phyloP scores from a whole-genome alignment of 1,140 invertebrate genomes.

The Coenobita brevimanus region DNA sequence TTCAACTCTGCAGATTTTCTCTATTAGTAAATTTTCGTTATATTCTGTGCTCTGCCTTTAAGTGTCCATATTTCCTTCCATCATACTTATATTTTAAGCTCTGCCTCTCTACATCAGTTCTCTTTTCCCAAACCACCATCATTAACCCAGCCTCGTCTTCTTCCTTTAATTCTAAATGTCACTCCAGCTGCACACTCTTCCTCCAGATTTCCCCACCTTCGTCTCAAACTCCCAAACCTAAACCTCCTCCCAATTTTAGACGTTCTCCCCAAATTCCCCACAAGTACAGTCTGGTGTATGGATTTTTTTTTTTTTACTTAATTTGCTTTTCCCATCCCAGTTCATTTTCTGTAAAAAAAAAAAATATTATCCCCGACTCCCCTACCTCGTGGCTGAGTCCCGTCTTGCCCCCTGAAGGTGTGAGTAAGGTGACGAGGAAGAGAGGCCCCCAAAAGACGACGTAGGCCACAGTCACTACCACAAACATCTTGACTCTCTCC shows the following conservation, averaged over 20 bases:
- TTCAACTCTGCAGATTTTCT: background rate
- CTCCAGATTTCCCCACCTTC: background rate
- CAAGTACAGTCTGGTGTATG: too few species aligned
- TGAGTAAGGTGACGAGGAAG: conserved; percentile 85
- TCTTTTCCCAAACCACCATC: background rate
- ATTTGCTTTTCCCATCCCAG: too few species aligned
- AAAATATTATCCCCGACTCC: background rate
- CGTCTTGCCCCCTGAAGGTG: conserved; percentile 71
- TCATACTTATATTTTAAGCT: background rate
- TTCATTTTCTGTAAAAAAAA: too few species aligned
- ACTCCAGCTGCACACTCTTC: background rate
- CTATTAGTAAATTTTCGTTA: background rate
- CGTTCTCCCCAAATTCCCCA: too few species aligned
- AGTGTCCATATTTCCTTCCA: background rate
- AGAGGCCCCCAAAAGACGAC: conserved; percentile 91
- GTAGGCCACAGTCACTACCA: conserved; percentile 88
- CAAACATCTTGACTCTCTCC: conserved; percentile 81
- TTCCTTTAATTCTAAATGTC: background rate
- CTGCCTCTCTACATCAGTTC: background rate
- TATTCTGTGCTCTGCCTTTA: background rate
- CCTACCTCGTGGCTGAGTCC: conserved; percentile 68
- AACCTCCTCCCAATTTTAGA: too few species aligned
- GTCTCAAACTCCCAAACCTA: too few species aligned
- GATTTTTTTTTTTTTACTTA: too few species aligned
- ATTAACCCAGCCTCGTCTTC: background rate